A percentile compares a stretch with the other conserved stretches of the same genome.
phyloP scores from a whole-genome alignment of 2,113 vertebrate genomes.

The Gallinago jamesoni region DNA sequence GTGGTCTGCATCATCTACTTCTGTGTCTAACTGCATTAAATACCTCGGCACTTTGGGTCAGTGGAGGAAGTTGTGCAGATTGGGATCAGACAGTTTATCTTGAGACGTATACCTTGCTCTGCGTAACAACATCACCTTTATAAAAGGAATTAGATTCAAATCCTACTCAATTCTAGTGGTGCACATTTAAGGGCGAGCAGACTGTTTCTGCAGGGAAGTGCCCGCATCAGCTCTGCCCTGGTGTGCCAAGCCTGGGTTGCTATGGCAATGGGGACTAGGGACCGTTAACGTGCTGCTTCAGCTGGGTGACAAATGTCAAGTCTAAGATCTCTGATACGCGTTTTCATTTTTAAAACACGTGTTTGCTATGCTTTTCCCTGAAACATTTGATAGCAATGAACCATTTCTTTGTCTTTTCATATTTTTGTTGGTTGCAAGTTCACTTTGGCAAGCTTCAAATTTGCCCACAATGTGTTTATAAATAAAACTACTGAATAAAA shows the following conservation, averaged over 20 bases:
- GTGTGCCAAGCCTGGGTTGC: constrained; percentile 40
- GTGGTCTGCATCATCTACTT: background rate
- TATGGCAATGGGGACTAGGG: constrained; percentile 7
- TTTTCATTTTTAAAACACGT: background rate
- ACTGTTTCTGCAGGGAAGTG: background rate
- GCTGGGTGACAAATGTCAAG: background rate
- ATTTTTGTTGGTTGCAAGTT: background rate
- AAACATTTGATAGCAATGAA: background rate
- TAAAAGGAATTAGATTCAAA: background rate
- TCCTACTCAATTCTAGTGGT: background rate
- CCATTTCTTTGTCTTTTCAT: background rate
- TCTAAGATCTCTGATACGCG: background rate
- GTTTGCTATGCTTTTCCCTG: background rate
- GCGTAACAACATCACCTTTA: background rate
- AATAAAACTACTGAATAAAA: background rate
- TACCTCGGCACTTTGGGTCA: background rate
- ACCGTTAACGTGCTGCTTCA: background rate
- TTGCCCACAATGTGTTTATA: background rate
- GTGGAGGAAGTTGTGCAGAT: background rate
- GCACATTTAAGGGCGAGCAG: background rate
- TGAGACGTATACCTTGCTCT: background rate
- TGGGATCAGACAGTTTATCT: background rate
- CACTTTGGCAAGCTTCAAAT: background rate
- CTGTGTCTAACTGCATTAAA: background rate
- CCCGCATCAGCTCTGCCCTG: background rate